Conservation (phyloP, 2,888 invertebrate genomes). For the Caenorhabditis sp. region DNA sequence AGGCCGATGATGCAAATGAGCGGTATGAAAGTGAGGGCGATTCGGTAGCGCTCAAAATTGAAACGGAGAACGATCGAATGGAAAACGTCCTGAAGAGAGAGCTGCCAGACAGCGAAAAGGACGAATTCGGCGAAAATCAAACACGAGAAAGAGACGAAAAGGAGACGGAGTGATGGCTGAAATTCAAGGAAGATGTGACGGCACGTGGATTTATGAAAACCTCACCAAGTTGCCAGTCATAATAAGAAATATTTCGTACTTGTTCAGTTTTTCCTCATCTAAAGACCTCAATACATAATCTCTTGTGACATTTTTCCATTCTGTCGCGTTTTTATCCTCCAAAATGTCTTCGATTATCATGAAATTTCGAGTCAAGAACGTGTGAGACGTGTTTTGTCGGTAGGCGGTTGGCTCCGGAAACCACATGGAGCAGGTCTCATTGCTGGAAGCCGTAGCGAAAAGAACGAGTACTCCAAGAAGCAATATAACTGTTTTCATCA, state of each 20-base stretch:
- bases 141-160: constrained; percentile 8
- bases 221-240: background rate
- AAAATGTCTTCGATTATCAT: constrained; percentile 18
- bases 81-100: background rate
- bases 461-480: background rate
- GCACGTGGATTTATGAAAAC: background rate
- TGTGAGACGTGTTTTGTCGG: too few species aligned
- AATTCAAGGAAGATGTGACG: background rate
- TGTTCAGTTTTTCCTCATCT: background rate
- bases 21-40: constrained; percentile 11
- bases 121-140: constrained; percentile 9
- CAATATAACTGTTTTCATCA: background rate
- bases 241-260: constrained; percentile 4
- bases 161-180: constrained; percentile 11
- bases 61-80: background rate
- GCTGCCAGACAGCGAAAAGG: constrained; percentile 6
- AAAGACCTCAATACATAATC: constrained; percentile 2
- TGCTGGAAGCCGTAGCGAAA: background rate
- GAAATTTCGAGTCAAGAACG: background rate
- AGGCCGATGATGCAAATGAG: constrained; percentile 12
- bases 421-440: background rate
- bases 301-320: background rate
- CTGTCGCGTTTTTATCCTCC: background rate
- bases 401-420: constrained; percentile 35
- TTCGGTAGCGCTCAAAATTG: background rate